Base-by-base conservation (phyloP, 2,888 invertebrate genomes). In the Abrostola tripartita region DNA sequence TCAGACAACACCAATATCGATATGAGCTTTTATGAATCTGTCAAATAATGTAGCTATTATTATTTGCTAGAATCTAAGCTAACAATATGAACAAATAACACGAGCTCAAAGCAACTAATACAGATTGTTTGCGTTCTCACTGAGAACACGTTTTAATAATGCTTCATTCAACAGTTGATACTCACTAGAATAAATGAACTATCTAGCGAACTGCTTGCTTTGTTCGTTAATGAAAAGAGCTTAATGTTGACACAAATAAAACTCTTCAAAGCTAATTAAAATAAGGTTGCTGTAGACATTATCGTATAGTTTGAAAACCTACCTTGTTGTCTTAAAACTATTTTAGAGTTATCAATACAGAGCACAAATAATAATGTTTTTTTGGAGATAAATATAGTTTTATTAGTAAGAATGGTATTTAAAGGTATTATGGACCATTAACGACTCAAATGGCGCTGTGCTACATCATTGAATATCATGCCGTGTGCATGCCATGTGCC, bases 61-160 rank as follows among this genome's bases (percentile, higher is more conserved):
- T 58, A 52, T 54, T 61, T 47, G 65, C 49, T 53, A 47, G 51
- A 51, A 72, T 54, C 68, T 52, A 37, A 40, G n/a, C 4, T 44
- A 56, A 42, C 50, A 36, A 37, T 47, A 47, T 40, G 14, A 68
- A 68, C 75, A 66, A 56, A 57, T 62, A 71, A 79, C 76, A 78
- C 44, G 47, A 59, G 44, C 58, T 52, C 63, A 81, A 78, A 80
- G 69, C 74, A 79, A 79, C 74, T 81, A 80, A 83, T 79, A 77
- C 68, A 58, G 54, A 68, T 79, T 79, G 82, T 82, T 84, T 81
- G 78, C 76, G 61, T 82, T 80, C 68, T 72, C 82, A 68, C 73
- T 74, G 64, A 55, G 68, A 77, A 68, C 69, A 73, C 68, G 78
- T 82, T 87, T 83, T 85, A 80, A 86, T 84, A 85, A 83, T 82